Evolutionary conservation across 2,888 invertebrate species (phyloP).

Genomic region (Ophraella communa): DNA sequence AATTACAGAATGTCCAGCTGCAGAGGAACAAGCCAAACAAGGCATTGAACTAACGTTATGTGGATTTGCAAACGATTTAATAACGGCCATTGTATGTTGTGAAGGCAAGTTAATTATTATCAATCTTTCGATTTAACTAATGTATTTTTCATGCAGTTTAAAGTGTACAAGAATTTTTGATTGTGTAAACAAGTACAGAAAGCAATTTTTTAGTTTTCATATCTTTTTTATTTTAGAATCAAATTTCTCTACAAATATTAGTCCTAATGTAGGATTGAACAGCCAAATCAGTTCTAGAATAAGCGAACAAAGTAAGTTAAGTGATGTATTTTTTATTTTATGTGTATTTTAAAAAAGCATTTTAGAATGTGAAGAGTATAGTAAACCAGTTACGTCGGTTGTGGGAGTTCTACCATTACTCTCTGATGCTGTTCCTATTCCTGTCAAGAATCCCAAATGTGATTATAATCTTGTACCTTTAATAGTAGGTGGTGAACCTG

Average conservation of each 20-base stretch:
- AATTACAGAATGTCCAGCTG: slow-evolving; percentile 48
- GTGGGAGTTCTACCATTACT: slow-evolving; percentile 64
- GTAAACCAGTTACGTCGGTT: slow-evolving; percentile 59
- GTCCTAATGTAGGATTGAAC: background rate
- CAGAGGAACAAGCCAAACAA: slow-evolving; percentile 48
- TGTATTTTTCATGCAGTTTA: too few relatives aligned
- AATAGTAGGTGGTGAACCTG: slow-evolving; percentile 66
- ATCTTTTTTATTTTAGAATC: background rate
- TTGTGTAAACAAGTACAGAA: too few relatives aligned
- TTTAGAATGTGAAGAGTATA: slow-evolving; percentile 67
- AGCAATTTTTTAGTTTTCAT: too few relatives aligned
- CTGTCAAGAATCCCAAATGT: slow-evolving; percentile 63
- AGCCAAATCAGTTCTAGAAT: slow-evolving; percentile 33
- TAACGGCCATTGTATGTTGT: slow-evolving; percentile 53
- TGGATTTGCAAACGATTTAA: slow-evolving; percentile 46
- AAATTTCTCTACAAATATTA: background rate
- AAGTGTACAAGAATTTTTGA: too few relatives aligned
- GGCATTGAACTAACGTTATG: slow-evolving; percentile 52
- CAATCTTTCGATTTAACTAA: background rate
- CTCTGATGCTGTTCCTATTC: slow-evolving; percentile 60
- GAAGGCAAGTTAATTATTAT: slow-evolving; percentile 41
- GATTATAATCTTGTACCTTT: slow-evolving; percentile 62
- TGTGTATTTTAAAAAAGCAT: slow-evolving; percentile 9
- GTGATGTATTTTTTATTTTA: background rate
- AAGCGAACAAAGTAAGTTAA: slow-evolving; percentile 52